Percentiles rank a stretch among this genome's conserved stretches.
phyloP scores from a whole-genome alignment of 2,888 invertebrate species.

The Bimastos eiseni region DNA sequence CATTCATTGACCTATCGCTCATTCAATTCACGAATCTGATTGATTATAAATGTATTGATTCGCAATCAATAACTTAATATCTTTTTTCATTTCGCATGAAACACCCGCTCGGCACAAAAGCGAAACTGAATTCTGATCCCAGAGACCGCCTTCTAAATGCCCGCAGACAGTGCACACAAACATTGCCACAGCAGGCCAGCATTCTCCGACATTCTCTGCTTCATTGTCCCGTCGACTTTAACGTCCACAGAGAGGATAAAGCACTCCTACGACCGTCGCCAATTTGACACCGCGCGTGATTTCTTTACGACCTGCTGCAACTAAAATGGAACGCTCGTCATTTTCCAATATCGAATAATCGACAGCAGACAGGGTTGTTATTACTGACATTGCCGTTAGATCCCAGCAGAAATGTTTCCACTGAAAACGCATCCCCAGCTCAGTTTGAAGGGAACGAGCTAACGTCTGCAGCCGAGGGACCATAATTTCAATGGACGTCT shows the following conservation, averaged over 20 bases:
- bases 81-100: not conserved
- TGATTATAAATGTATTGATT: not conserved
- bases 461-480: not conserved
- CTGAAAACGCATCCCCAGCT: not conserved
- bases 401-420: not conserved
- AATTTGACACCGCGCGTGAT: not conserved
- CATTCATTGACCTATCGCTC: not conserved
- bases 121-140: not conserved
- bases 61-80: not conserved
- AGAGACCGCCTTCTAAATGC: not conserved
- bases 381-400: not conserved
- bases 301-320: not conserved
- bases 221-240: not conserved
- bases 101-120: not conserved
- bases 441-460: not conserved
- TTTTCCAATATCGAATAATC: conserved; percentile 8
- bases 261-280: not conserved
- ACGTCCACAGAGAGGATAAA: not conserved
- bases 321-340: not conserved
- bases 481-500: not conserved
- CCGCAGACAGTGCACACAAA: not conserved
- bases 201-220: not conserved
- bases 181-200: not conserved
- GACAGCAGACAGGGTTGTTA: not conserved
- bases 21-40: not conserved